Conservation (phyloP, 2,797 vertebrate genomes). For the Poecilia wingei region DNA sequence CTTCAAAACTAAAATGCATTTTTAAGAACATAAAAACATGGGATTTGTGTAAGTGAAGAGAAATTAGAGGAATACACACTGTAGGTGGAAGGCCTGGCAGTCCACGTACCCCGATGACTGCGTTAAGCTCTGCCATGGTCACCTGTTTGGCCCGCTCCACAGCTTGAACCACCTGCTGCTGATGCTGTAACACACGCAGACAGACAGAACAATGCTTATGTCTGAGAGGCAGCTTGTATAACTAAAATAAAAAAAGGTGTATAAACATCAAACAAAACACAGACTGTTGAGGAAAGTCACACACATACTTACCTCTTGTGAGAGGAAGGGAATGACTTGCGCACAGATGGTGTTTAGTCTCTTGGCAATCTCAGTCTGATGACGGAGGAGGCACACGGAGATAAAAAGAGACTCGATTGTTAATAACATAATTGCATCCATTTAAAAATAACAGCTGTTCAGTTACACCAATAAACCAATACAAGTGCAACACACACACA, state of each 20-base stretch:
- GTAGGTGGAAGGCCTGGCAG: constrained; percentile 95
- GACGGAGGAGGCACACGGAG: constrained; percentile 63
- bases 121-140: constrained; percentile 97
- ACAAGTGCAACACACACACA: constrained; percentile 21
- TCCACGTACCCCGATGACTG: constrained; percentile 98
- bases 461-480: constrained; percentile 59
- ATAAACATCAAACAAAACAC: constrained; percentile 33
- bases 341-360: constrained; percentile 98
- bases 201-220: constrained; percentile 16
- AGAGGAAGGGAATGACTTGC: constrained; percentile 99
- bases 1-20: constrained; percentile 1
- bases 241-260: constrained; percentile 9
- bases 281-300: constrained; percentile 42
- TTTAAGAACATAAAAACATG: background rate
- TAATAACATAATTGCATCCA: constrained; percentile 74
- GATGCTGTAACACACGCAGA: constrained; percentile 83
- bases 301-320: constrained; percentile 97
- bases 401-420: constrained; percentile 59
- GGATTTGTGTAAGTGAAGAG: constrained; percentile 43
- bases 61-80: constrained; percentile 87
- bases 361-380: constrained; percentile 97
- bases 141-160: constrained; percentile 98
- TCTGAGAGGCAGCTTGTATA: constrained; percentile 11
- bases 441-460: constrained; percentile 72
- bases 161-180: constrained; percentile 97